Base-by-base conservation (phyloP, 64 coral and sea anemone species). In the Hydrozoanthus tunicans region DNA sequence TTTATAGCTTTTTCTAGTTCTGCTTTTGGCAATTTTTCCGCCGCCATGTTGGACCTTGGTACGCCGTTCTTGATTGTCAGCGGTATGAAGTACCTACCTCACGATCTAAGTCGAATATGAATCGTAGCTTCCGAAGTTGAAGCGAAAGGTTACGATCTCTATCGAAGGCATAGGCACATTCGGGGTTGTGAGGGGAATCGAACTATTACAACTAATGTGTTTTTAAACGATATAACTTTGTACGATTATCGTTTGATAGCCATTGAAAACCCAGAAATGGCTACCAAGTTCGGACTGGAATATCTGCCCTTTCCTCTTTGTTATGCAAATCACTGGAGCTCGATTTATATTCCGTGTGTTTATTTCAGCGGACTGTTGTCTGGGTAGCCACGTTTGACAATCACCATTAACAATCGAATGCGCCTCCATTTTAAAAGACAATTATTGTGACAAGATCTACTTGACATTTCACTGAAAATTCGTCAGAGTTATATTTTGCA, bases 1-100 rank as follows among this genome's bases (percentile, higher is more conserved):
- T 80, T 95, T 59, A 98, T 93, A 6, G 81, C 96, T 89, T 95
- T 71, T 89, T 98, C 91, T 7, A 98, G 82, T 98, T 95, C 91
- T 79, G 73, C 61, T 51, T 91, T 90, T 54, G 77, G 84, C 58
- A 61, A 77, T 57, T 12, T 58, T 51, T 93, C 79, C 12, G 81
- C 81, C 81, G 96, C 96, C 96, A 95, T 95, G 9, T 95, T 95
- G 54, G 6, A 70, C 60, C 62, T 6, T 55, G 9, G 78, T 9
- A 61, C 58, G 62, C 63, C 43, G 15, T 53, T 55, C 51, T 24
- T 2, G 25, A 9, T 88, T 53, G 95, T 86, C 92, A 93, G 91
- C 90, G 62, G 89, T 55, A 64, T 68, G 17, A 7, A 63, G 5
- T 59, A 67, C 10, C 2, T 2, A 52, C 1, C 10, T 56, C 3